A percentile compares a stretch with the other conserved stretches of the same genome.
These are phyloP conservation scores for Nyctibius grandis DNA, from an alignment of 2,797 vertebrate genomes.

Conservation along the genomic window DNA sequence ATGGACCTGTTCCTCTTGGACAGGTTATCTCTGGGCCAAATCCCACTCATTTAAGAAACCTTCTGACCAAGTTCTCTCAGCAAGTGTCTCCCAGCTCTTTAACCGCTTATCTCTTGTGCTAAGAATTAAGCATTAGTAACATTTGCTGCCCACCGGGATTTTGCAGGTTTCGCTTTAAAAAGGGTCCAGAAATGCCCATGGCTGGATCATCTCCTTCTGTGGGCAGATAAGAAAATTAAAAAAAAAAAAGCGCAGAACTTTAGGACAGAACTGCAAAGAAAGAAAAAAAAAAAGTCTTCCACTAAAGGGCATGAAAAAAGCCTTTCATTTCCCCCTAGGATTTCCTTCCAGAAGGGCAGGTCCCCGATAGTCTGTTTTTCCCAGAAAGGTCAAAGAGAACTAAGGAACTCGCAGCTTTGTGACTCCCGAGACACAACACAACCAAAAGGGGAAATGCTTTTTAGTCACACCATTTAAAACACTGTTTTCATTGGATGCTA, in stretches of 20 bases:
- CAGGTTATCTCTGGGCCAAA: not conserved
- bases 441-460: constrained; percentile 1
- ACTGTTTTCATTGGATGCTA: constrained; percentile 4
- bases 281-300: not conserved
- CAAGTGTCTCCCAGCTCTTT: not conserved
- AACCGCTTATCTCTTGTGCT: not conserved
- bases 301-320: not conserved
- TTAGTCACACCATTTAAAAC: constrained; percentile 19
- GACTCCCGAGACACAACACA: not conserved
- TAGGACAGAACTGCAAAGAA: not conserved
- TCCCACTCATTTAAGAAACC: not conserved
- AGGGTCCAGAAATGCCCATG: not conserved
- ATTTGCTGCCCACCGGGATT: not conserved
- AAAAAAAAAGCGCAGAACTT: not conserved
- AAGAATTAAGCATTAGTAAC: not conserved
- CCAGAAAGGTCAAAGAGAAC: constrained; percentile 4
- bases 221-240: not conserved
- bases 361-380: not conserved
- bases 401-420: constrained; percentile 22
- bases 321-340: not conserved
- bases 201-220: not conserved
- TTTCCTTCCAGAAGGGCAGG: constrained; percentile 35
- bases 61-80: not conserved
- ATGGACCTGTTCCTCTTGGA: not conserved
- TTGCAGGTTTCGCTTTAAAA: not conserved